Evolutionary conservation across 2,888 invertebrate genomes (phyloP), one percentile per base, ranked within the genome.

Genomic region (Mythimna vitellina): DNA sequence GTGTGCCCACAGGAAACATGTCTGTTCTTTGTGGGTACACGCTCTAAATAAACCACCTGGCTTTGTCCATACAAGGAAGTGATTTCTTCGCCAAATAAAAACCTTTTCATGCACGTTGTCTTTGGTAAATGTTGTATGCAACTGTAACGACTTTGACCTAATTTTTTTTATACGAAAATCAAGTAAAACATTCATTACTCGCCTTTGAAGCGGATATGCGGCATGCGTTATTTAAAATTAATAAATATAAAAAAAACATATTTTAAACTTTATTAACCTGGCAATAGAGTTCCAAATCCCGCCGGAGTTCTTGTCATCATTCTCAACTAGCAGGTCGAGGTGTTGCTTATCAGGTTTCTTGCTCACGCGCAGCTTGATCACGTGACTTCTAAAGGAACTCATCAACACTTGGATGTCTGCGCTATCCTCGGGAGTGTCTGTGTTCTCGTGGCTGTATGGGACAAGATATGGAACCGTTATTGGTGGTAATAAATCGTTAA

Each of bases 261-360:
- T 62, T 58, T 69, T 29, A 20, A 14, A 17, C 42, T 32, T 0
- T 65, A 69, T 68, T 3, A 91, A 98, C 98, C 98, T 99, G 0
- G 99, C 98, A 88, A 99, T 99, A 54, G 99, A 99, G 92, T 98
- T 98, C 99, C 99, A 99, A 78, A 99, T 97, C 22, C 99, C 99
- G 63, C 95, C 95, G 46, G 94, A 93, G 84, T 96, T 97, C 70
- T 96, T 97, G 22, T 97, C 97, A 4, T 97, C 97, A 72, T 98
- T 97, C 82, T 99, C 99, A 0, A 98, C 97, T 2, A 99, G 96
- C 25, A 99, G 96, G 93, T 99, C 99, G 82, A 98, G 97, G 74
- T 98, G 97, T 85, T 98, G 97, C 96, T 98, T 99, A 82, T 98
- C 99, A 0, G 98, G 97, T 89, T 99, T 99, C 94, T 99, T 99